Percentiles rank a stretch among this genome's conserved stretches.
phyloP scores from a whole-genome alignment of 2,888 invertebrate genomes.

The Asteroscopus sphinx region DNA sequence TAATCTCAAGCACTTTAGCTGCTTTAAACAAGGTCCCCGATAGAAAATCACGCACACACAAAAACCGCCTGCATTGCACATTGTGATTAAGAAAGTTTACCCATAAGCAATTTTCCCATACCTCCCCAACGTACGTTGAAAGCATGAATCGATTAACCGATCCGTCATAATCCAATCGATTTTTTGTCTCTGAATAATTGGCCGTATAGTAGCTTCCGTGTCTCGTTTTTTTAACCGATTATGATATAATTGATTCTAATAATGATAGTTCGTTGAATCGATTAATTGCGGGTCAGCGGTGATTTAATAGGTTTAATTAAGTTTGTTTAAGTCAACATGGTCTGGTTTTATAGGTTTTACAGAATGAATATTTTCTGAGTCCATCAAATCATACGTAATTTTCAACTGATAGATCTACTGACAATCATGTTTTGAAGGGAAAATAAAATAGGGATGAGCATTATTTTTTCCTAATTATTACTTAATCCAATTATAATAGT shows the following conservation, averaged over 20 bases:
- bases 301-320: slow-evolving; percentile 59
- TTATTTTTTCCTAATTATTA: no score
- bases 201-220: slow-evolving; percentile 78
- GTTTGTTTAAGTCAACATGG: slow-evolving; percentile 27
- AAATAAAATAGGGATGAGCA: no score
- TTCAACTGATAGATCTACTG: no score
- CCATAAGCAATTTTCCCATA: slow-evolving; percentile 77
- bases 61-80: slow-evolving; percentile 42
- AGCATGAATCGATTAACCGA: slow-evolving; percentile 75
- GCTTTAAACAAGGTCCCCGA: slow-evolving; percentile 29
- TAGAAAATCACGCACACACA: slow-evolving; percentile 30
- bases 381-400: no score
- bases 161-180: slow-evolving; percentile 74
- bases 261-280: slow-evolving; percentile 75
- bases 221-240: slow-evolving; percentile 73
- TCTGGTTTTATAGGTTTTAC: slow-evolving; percentile 26
- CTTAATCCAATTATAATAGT: no score
- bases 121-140: slow-evolving; percentile 65
- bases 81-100: slow-evolving; percentile 79
- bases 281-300: slow-evolving; percentile 72
- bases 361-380: no score
- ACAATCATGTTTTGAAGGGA: no score
- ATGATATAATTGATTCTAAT: slow-evolving; percentile 78
- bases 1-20: slow-evolving; percentile 15
- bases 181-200: slow-evolving; percentile 78